Evolutionary conservation across 2,888 invertebrate species (phyloP).

Genomic region (Selenia dentaria): DNA sequence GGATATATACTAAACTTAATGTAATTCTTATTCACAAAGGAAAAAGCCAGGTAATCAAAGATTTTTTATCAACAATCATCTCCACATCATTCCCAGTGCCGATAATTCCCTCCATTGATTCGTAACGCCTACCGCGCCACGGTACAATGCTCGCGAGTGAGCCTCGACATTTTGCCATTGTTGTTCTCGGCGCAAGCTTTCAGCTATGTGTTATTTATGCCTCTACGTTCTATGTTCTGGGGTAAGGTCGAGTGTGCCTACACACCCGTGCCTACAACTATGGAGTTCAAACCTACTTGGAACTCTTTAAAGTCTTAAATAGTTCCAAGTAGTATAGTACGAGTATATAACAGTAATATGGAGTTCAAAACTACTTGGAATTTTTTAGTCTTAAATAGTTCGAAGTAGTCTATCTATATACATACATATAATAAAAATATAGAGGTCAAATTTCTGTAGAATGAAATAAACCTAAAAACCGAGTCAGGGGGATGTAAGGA

Average conservation of each 20-base stretch:
- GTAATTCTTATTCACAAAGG: too few relatives aligned
- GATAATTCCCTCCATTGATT: constrained; percentile 85
- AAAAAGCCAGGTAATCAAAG: too few relatives aligned
- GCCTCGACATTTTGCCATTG: constrained; percentile 82
- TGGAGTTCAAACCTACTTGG: neutral
- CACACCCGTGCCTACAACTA: neutral
- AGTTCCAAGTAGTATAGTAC: too few relatives aligned
- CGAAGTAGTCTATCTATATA: too few relatives aligned
- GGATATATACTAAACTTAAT: too few relatives aligned
- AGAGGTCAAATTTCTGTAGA: too few relatives aligned
- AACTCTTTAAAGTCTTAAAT: neutral
- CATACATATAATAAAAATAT: too few relatives aligned
- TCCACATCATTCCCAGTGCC: constrained; percentile 61
- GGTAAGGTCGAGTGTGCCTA: constrained; percentile 18
- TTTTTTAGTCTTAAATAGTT: too few relatives aligned
- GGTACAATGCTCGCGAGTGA: constrained; percentile 82
- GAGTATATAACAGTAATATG: too few relatives aligned
- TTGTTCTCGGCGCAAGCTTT: constrained; percentile 69
- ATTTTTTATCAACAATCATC: constrained; percentile 33
- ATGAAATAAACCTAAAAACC: too few relatives aligned
- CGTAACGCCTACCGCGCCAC: constrained; percentile 84
- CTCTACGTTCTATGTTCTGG: constrained; percentile 40
- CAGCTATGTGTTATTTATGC: constrained; percentile 67
- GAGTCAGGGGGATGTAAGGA: too few relatives aligned
- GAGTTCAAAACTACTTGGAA: too few relatives aligned